These are phyloP conservation scores for Gastracanthus pulcherrimus DNA, from an alignment of 2,888 invertebrate species.

Conservation along the genomic window DNA sequence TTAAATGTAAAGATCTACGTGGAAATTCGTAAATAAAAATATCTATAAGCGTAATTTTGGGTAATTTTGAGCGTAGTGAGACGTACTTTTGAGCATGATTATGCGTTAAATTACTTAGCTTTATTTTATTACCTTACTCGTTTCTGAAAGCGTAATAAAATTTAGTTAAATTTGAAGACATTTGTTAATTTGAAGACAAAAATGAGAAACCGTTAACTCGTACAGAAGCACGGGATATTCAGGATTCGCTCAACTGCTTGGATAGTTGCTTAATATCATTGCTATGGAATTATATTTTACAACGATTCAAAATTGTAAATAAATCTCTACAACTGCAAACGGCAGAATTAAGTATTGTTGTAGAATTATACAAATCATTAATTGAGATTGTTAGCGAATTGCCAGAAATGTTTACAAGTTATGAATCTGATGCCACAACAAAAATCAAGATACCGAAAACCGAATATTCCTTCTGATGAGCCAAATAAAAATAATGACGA, in stretches of 20 bases:
- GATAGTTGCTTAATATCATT: slow-evolving; percentile 42
- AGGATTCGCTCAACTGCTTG: slow-evolving; percentile 25
- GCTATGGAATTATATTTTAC: slow-evolving; percentile 50
- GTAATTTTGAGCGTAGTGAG: too few relatives aligned
- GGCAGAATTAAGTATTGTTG: slow-evolving; percentile 39
- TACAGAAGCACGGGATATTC: slow-evolving; percentile 48
- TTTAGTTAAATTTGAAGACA: too few relatives aligned
- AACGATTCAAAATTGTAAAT: slow-evolving; percentile 49
- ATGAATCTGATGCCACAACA: slow-evolving; percentile 39
- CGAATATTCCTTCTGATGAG: slow-evolving; percentile 31
- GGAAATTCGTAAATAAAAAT: too few relatives aligned
- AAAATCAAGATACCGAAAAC: slow-evolving; percentile 23
- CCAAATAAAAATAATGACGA: neutral
- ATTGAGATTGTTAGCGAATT: slow-evolving; percentile 22
- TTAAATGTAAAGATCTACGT: too few relatives aligned
- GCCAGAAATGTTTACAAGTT: neutral
- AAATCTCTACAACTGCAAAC: slow-evolving; percentile 41
- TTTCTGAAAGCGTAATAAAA: too few relatives aligned
- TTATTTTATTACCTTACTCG: too few relatives aligned
- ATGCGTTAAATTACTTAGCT: too few relatives aligned
- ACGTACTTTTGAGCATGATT: too few relatives aligned
- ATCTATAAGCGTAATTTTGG: too few relatives aligned
- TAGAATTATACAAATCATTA: slow-evolving; percentile 48
- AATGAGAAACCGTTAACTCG: slow-evolving; percentile 41
- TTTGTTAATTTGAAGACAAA: too few relatives aligned